Conservation (phyloP, 1,140 invertebrate species). For the Riptortus pedestris region DNA sequence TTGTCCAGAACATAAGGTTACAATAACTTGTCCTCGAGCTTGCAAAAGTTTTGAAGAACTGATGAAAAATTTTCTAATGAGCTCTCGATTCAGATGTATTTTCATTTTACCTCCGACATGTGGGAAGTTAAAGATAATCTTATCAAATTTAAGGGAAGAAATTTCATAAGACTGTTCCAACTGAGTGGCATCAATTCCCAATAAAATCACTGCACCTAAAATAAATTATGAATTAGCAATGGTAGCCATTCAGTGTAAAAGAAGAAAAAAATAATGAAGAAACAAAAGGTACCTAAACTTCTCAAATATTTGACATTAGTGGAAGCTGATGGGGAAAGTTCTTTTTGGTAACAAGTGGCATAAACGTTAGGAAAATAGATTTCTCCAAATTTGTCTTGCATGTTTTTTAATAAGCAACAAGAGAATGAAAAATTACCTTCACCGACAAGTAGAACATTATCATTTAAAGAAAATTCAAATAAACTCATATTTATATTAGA, state of each 20-base stretch:
- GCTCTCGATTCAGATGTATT: constrained; percentile 46
- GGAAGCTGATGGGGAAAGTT: not conserved
- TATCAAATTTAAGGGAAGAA: constrained; percentile 37
- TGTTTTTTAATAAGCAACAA: constrained; percentile 15
- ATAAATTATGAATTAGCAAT: constrained; percentile 28
- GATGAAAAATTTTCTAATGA: constrained; percentile 45
- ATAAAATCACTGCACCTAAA: constrained; percentile 41
- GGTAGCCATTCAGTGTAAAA: too few relatives aligned
- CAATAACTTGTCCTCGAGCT: constrained; percentile 39
- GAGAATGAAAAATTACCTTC: constrained; percentile 31
- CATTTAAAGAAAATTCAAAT: constrained; percentile 10
- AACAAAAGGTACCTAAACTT: not conserved
- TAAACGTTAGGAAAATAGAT: constrained; percentile 20
- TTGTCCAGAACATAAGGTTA: constrained; percentile 51
- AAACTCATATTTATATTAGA: too few relatives aligned
- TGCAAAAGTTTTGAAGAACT: constrained; percentile 38
- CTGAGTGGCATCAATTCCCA: constrained; percentile 44
- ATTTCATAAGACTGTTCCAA: constrained; percentile 35
- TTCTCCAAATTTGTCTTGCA: not conserved
- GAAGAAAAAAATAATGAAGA: not conserved
- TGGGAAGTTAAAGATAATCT: constrained; percentile 54
- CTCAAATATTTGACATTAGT: not conserved
- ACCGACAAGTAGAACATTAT: constrained; percentile 26
- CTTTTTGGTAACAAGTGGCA: constrained; percentile 21
- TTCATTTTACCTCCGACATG: constrained; percentile 54